Evolutionary conservation across 2,888 invertebrate genomes (phyloP), one percentile per base, ranked within the genome.

Genomic region (Capitulum mitella): DNA sequence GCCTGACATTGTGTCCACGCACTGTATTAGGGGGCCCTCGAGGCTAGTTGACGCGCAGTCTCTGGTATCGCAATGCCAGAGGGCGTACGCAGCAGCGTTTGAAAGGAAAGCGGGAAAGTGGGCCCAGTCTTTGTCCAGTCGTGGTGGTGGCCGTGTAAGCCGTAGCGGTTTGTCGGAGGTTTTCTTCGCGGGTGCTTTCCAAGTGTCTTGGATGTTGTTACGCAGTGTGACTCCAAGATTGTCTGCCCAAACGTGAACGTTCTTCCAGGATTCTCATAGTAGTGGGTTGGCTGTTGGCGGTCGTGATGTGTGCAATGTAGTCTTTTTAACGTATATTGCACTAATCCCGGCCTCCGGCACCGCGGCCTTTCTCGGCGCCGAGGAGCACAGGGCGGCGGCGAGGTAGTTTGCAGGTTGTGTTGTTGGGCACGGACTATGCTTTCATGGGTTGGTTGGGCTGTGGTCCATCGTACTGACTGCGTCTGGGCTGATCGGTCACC

Each of bases 281-380:
- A n/a, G n/a, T n/a, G 58, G 58, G 10, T n/a, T n/a, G 58, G 58
- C n/a, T 26, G 26, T 70, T 26, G 70, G 70, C 70, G 70, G 70
- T 70, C 70, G 70, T 70, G 70, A 70, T 70, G 26, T 2, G 37
- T 70, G 70, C 70, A 70, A 70, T 70, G 70, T 70, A 70, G 70
- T 70, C 40, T 10, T 19, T 40, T 70, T 1, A 26, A 5, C 37
- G 37, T 70, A 70, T 70, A 70, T 70, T 70, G 70, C 70, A 70
- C 70, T 70, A 70, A 70, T 70, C 70, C 70, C 70, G 70, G 70
- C 70, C 70, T 70, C 70, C 70, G 70, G 40, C 70, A 10, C 64
- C 34, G 2, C 58, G 58, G 6, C 58, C n/a, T 8, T 12, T 1
- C 26, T n/a, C 10, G 0, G 22, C 19, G 51, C 3, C 8, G 10